phyloP scores from a whole-genome alignment of 2,113 vertebrate species.

The Heterotilapia buettikoferi region DNA sequence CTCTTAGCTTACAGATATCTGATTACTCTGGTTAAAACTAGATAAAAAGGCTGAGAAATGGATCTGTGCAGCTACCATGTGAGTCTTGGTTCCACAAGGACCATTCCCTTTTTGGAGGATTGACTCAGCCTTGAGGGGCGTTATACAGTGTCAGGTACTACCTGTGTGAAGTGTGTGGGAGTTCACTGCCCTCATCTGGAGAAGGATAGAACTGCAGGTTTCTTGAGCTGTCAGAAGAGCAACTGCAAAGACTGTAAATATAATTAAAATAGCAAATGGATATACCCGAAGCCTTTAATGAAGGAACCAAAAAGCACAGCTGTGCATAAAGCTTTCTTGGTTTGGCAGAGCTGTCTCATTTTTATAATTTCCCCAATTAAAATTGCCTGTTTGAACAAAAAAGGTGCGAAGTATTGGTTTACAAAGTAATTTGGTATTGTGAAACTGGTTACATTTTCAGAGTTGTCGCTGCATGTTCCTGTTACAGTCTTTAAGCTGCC shows the following conservation, averaged over 20 bases:
- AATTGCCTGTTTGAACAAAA: not conserved
- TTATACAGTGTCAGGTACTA: slow-evolving; percentile 29
- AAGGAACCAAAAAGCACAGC: not conserved
- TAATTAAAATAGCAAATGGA: not conserved
- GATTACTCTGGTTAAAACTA: not conserved
- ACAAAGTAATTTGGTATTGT: not conserved
- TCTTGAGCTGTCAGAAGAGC: not conserved
- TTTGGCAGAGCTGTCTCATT: not conserved
- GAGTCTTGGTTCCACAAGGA: slow-evolving; percentile 82
- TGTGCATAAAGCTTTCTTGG: not conserved
- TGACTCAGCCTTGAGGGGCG: slow-evolving; percentile 11
- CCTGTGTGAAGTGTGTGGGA: slow-evolving; percentile 43
- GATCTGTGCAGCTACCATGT: slow-evolving; percentile 71
- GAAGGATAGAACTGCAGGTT: slow-evolving; percentile 44
- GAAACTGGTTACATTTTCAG: not conserved
- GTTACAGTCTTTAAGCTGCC: not conserved
- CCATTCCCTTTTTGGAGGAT: slow-evolving; percentile 60
- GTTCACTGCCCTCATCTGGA: slow-evolving; percentile 65
- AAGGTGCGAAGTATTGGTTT: not conserved
- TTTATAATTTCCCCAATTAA: not conserved
- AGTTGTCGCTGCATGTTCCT: not conserved
- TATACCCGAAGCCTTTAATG: not conserved
- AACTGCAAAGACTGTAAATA: not conserved
- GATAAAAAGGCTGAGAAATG: slow-evolving; percentile 18
- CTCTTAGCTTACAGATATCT: not conserved